Conservation (phyloP, 2,888 invertebrate genomes). For the Xestia xanthographa region DNA sequence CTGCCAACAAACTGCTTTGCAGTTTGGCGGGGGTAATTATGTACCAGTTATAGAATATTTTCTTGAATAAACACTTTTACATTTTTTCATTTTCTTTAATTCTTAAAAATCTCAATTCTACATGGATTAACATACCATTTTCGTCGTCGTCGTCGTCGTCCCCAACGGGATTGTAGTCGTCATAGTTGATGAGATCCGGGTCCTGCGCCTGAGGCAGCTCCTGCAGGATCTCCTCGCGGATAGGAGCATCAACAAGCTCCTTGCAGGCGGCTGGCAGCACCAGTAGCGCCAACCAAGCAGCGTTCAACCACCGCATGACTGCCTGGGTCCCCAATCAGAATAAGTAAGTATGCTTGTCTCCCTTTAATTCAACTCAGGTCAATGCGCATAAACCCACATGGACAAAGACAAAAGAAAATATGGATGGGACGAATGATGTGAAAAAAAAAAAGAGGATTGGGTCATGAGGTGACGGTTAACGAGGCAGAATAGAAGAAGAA, state of each 20-base stretch:
- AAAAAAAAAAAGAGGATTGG: not conserved
- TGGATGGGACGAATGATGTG: not conserved
- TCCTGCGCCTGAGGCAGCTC: conserved; percentile 83
- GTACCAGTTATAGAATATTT: too few species aligned
- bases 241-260: conserved; percentile 76
- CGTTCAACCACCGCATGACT: conserved; percentile 79
- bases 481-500: not conserved
- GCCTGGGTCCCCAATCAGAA: conserved; percentile 10
- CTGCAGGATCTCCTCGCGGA: conserved; percentile 66
- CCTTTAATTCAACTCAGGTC: not conserved
- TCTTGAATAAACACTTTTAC: too few species aligned
- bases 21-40: too few species aligned
- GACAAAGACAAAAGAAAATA: not conserved
- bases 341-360: not conserved
- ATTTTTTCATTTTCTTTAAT: too few species aligned
- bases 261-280: conserved; percentile 77
- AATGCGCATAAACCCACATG: not conserved
- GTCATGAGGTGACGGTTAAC: too few species aligned
- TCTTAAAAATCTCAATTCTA: not conserved
- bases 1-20: too few species aligned
- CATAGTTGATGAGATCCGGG: conserved; percentile 78
- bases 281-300: conserved; percentile 78
- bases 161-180: conserved; percentile 81
- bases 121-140: conserved; percentile 72
- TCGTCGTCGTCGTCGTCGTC: conserved; percentile 73